Conservation (phyloP, 2,797 vertebrate species). For the Sebastes kiyomatsui region DNA sequence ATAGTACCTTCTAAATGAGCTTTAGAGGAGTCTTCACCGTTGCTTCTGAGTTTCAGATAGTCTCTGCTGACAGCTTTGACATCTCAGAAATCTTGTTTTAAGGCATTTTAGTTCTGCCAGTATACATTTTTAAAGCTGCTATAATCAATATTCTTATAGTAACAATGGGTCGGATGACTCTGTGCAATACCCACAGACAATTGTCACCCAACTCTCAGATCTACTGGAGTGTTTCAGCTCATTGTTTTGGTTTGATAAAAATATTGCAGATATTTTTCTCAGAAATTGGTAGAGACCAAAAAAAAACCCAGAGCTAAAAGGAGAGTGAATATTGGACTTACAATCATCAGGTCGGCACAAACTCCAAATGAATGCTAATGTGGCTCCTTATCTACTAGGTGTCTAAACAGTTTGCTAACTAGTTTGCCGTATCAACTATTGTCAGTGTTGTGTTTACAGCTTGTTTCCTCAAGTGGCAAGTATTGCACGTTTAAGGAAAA, state of each 20-base stretch:
- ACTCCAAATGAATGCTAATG: background rate
- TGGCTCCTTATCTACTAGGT: background rate
- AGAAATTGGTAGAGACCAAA: background rate
- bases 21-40: background rate
- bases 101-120: background rate
- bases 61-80: background rate
- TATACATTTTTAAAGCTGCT: background rate
- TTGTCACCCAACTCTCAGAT: background rate
- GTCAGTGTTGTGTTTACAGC: background rate
- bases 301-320: background rate
- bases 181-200: too few species aligned
- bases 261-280: background rate
- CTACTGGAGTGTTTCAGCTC: background rate
- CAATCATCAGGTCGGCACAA: background rate
- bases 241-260: background rate
- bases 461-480: background rate
- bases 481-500: background rate
- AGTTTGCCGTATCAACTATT: background rate
- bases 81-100: background rate
- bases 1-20: background rate
- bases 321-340: background rate
- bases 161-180: background rate
- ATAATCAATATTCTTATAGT: background rate
- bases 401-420: background rate
- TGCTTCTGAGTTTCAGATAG: background rate